Conservation (phyloP, 2,797 vertebrate genomes). For the Parotocinclus haroldoi region DNA sequence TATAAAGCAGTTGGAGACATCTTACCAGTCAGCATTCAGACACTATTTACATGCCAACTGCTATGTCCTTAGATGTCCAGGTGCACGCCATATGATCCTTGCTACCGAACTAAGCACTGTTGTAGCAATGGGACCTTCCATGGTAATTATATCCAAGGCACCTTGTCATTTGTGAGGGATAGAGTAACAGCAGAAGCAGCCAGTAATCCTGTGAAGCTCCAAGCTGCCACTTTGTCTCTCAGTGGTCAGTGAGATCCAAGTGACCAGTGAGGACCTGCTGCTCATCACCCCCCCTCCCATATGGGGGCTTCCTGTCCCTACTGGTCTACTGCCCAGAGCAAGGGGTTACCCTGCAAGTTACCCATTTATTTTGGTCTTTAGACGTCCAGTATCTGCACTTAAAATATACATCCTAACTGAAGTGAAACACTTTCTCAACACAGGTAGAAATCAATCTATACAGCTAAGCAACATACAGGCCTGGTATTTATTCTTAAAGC, state of each 20-base stretch:
- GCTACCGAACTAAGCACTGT: not conserved
- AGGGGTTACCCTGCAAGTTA: conserved; percentile 12
- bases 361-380: conserved; percentile 32
- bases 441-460: too few species aligned
- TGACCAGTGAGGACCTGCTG: conserved; percentile 42
- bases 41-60: not conserved
- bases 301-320: conserved; percentile 47
- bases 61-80: conserved; percentile 3
- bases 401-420: not conserved
- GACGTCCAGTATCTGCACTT: not conserved
- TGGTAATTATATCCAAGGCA: conserved; percentile 21
- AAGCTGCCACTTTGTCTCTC: conserved; percentile 43
- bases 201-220: conserved; percentile 47
- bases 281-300: conserved; percentile 41
- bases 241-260: conserved; percentile 27
- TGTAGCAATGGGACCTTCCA: not conserved
- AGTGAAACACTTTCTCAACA: too few species aligned
- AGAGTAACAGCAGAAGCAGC: conserved; percentile 23
- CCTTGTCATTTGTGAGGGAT: conserved; percentile 30
- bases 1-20: conserved; percentile 2
- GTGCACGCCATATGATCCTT: conserved; percentile 13
- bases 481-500: too few species aligned
- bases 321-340: conserved; percentile 30
- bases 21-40: conserved; percentile 3
- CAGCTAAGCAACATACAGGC: too few species aligned